phyloP scores from a whole-genome alignment of 2,113 vertebrate species.

The Rhinolophus ferrumequinum region DNA sequence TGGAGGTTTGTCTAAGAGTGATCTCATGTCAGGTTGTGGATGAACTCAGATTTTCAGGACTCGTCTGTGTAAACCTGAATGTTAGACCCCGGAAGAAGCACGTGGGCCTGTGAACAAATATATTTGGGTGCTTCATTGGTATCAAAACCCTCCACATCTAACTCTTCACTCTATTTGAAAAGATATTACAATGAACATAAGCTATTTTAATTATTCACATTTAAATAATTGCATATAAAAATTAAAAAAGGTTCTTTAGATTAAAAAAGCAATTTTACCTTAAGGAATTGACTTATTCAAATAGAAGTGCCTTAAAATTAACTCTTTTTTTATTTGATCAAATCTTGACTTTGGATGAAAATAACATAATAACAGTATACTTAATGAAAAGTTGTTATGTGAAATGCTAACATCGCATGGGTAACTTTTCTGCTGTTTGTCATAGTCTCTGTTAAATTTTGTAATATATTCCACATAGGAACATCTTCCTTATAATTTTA shows the following conservation, averaged over 20 bases:
- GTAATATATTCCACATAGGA: not conserved
- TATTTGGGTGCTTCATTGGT: not conserved
- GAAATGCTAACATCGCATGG: not conserved
- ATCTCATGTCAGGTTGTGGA: not conserved
- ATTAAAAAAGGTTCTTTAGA: not conserved
- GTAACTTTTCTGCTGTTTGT: not conserved
- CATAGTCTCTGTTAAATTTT: not conserved
- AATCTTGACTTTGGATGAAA: slow-evolving; percentile 8
- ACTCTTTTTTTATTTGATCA: not conserved
- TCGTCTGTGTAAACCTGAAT: rapidly evolving
- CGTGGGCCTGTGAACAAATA: too few species aligned
- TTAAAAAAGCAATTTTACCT: not conserved
- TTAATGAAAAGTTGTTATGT: not conserved
- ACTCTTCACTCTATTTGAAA: not conserved
- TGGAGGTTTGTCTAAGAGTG: not conserved
- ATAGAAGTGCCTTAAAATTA: not conserved
- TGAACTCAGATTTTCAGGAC: not conserved
- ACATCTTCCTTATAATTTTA: not conserved
- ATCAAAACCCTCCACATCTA: not conserved
- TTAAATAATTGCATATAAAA: slow-evolving; percentile 8
- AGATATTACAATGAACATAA: not conserved
- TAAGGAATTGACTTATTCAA: not conserved
- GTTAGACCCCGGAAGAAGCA: not conserved
- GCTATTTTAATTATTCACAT: not conserved
- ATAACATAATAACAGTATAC: not conserved